Evolutionary conservation across 2,888 invertebrate species (phyloP).

Genomic region (Nineta flava): DNA sequence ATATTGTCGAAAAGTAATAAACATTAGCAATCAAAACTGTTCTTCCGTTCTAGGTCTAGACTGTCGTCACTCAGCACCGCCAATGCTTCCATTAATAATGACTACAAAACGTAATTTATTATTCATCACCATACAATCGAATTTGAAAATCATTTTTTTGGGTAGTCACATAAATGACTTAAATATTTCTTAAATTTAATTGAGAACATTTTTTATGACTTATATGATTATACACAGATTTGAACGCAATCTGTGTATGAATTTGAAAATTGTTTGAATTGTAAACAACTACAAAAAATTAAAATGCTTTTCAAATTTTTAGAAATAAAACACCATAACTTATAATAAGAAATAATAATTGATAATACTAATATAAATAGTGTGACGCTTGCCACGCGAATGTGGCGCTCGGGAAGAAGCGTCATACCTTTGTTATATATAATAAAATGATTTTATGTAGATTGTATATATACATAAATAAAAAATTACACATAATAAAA

Average conservation of each 20-base stretch:
- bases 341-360: slow-evolving; percentile 2
- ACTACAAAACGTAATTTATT: background rate
- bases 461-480: slow-evolving; percentile 8
- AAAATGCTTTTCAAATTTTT: background rate
- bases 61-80: slow-evolving; percentile 7
- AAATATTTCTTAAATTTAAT: too few species aligned
- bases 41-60: slow-evolving; percentile 9
- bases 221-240: too few species aligned
- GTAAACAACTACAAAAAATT: too few species aligned
- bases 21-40: slow-evolving; percentile 8
- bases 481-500: slow-evolving; percentile 1
- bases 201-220: too few species aligned
- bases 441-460: slow-evolving; percentile 8
- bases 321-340: slow-evolving; percentile 5
- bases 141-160: background rate
- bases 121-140: background rate
- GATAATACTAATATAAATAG: slow-evolving; percentile 1
- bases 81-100: slow-evolving; percentile 7
- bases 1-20: background rate
- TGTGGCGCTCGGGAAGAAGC: slow-evolving; percentile 1
- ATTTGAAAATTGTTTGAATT: too few species aligned
- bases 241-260: too few species aligned
- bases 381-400: slow-evolving; percentile 6
- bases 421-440: slow-evolving; percentile 7
- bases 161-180: too few species aligned